Evolutionary conservation across 2,888 invertebrate species (phyloP).

Genomic region (Zonitis immaculata): DNA sequence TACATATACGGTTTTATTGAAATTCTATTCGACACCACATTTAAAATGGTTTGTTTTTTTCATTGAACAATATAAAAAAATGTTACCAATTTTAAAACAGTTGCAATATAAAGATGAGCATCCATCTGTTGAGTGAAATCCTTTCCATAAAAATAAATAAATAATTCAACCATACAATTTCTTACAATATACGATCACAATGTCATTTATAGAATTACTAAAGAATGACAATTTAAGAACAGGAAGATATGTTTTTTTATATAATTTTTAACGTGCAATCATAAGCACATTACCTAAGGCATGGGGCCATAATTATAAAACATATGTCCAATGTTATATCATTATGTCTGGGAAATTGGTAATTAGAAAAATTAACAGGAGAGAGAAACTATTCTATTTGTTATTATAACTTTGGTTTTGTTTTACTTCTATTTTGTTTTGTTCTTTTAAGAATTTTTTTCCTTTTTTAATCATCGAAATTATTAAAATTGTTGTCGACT

Average conservation of each 20-base stretch:
- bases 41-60: no score
- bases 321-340: slow-evolving; percentile 46
- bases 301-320: slow-evolving; percentile 46
- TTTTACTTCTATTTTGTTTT: no score
- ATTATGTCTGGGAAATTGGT: slow-evolving; percentile 40
- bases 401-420: no score
- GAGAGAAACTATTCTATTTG: no score
- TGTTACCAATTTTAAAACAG: no score
- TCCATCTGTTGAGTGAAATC: not conserved
- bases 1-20: no score
- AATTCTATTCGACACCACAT: no score
- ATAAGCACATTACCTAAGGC: slow-evolving; percentile 40
- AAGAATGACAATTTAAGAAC: slow-evolving; percentile 50
- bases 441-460: no score
- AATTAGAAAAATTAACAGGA: slow-evolving; percentile 41
- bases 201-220: slow-evolving; percentile 44
- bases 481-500: no score
- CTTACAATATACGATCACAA: not conserved
- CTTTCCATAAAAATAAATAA: not conserved
- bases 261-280: slow-evolving; percentile 49
- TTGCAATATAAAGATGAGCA: not conserved
- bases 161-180: not conserved
- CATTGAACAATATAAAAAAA: no score
- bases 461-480: not conserved
- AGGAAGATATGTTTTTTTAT: slow-evolving; percentile 48